Percentiles rank a stretch among this genome's conserved stretches.
Conservation (phyloP, 2,797 vertebrate species). For the Gambusia yucatana region DNA sequence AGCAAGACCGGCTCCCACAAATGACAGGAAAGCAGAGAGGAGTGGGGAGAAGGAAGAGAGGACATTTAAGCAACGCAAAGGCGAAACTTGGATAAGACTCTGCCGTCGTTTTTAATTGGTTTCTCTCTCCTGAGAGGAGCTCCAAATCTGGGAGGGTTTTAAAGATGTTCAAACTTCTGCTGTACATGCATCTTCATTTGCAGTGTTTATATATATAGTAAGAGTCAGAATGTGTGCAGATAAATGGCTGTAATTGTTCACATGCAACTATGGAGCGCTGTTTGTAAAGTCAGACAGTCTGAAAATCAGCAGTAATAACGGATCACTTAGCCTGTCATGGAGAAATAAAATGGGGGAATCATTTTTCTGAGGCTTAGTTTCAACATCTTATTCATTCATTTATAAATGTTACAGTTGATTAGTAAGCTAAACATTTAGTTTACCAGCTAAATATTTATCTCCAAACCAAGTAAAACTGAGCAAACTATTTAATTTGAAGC, state of each 20-base stretch:
- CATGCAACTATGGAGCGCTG: neutral
- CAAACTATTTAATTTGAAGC: neutral
- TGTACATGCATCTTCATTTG: conserved; percentile 23
- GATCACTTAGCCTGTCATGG: neutral
- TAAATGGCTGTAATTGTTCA: conserved; percentile 7
- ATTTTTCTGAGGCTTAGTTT: neutral
- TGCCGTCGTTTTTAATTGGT: conserved; percentile 80
- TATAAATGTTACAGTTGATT: neutral
- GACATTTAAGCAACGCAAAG: conserved; percentile 64
- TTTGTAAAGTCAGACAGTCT: neutral
- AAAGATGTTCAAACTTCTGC: conserved; percentile 43
- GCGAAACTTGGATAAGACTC: conserved; percentile 69
- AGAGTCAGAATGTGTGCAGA: conserved; percentile 1
- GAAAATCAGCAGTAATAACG: neutral
- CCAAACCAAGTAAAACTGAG: neutral
- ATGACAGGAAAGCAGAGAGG: conserved; percentile 53
- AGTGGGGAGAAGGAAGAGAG: conserved; percentile 32
- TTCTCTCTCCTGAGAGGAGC: conserved; percentile 79
- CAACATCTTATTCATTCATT: neutral
- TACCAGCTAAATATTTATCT: neutral
- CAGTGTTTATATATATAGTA: conserved; percentile 4
- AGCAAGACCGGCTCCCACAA: conserved; percentile 57
- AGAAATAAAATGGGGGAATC: neutral
- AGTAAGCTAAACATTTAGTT: neutral
- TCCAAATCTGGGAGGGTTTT: conserved; percentile 73